Evolutionary conservation across 2,888 invertebrate genomes (phyloP).

Genomic region (Heteromyza rotundicornis): DNA sequence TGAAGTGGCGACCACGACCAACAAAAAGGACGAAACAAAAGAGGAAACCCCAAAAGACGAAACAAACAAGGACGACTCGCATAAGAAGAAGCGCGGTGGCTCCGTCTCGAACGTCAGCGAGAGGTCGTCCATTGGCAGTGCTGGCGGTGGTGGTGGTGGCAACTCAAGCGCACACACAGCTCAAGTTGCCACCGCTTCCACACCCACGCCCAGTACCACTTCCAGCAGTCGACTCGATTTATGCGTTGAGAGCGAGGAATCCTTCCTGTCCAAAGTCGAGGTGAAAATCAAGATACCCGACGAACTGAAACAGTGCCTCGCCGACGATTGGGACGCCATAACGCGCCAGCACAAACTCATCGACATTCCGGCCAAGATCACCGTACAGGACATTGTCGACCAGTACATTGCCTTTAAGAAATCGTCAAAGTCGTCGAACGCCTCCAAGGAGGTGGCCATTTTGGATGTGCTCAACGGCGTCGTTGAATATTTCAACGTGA

Average conservation of each 20-base stretch:
- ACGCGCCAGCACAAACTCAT: slow-evolving; percentile 84
- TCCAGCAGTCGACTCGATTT: slow-evolving; percentile 69
- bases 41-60: slow-evolving; percentile 40
- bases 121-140: slow-evolving; percentile 19
- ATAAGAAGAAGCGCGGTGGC: slow-evolving; percentile 41
- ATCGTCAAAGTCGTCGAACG: slow-evolving; percentile 77
- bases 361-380: slow-evolving; percentile 82
- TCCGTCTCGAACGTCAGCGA: slow-evolving; percentile 31
- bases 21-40: slow-evolving; percentile 35
- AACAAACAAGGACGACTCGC: slow-evolving; percentile 34
- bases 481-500: slow-evolving; percentile 92
- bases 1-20: not conserved
- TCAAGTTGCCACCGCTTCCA: slow-evolving; percentile 11
- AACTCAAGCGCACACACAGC: too few relatives aligned
- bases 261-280: slow-evolving; percentile 86
- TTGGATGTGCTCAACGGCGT: slow-evolving; percentile 78
- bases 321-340: slow-evolving; percentile 94
- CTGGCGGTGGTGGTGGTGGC: too few relatives aligned
- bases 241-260: slow-evolving; percentile 85
- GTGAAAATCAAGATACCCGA: slow-evolving; percentile 93
- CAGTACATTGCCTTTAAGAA: slow-evolving; percentile 85
- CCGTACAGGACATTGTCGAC: slow-evolving; percentile 85
- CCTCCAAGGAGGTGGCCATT: slow-evolving; percentile 74
- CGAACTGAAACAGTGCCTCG: slow-evolving; percentile 88
- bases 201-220: slow-evolving; percentile 20